Percentiles rank a stretch among this genome's conserved stretches.
phyloP scores from a whole-genome alignment of 2,888 invertebrate species.

The Litoditis marina region DNA sequence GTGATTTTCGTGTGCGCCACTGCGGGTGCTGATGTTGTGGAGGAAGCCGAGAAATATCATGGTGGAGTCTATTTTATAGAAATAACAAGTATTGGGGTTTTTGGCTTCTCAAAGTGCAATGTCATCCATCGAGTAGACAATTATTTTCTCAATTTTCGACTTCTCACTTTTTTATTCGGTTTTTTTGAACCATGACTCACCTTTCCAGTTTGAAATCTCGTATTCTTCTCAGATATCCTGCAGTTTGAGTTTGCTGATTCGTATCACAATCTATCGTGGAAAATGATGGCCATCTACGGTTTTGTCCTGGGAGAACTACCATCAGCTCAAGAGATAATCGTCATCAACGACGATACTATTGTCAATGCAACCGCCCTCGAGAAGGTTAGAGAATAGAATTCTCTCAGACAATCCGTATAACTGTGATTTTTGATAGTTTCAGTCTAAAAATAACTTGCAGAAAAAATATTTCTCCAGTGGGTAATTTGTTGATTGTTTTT shows the following conservation, averaged over 20 bases:
- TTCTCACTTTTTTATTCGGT: too few relatives aligned
- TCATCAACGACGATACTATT: conserved; percentile 58
- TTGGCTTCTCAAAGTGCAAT: too few relatives aligned
- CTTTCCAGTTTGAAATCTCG: too few relatives aligned
- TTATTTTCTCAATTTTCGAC: too few relatives aligned
- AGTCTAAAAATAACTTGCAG: not conserved
- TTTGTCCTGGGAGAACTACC: conserved; percentile 45
- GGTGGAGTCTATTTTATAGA: too few relatives aligned
- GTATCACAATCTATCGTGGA: conserved; percentile 56
- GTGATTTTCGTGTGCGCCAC: conserved; percentile 43
- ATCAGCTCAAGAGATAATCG: conserved; percentile 43
- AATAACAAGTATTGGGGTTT: too few relatives aligned
- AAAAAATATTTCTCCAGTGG: not conserved
- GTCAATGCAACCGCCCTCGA: conserved; percentile 55
- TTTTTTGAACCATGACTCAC: too few relatives aligned
- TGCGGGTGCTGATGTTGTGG: conserved; percentile 25
- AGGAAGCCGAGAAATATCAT: conserved; percentile 32
- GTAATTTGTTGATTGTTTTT: conserved; percentile 10
- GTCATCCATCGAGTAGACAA: too few relatives aligned
- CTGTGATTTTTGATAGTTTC: conserved; percentile 4
- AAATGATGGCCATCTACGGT: conserved; percentile 60
- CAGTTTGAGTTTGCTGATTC: conserved; percentile 60
- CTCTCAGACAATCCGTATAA: too few relatives aligned
- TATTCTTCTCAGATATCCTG: conserved; percentile 57
- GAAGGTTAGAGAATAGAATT: too few relatives aligned